Base-by-base conservation (phyloP, 2,797 vertebrate species). In the Psittacula derbiana region DNA sequence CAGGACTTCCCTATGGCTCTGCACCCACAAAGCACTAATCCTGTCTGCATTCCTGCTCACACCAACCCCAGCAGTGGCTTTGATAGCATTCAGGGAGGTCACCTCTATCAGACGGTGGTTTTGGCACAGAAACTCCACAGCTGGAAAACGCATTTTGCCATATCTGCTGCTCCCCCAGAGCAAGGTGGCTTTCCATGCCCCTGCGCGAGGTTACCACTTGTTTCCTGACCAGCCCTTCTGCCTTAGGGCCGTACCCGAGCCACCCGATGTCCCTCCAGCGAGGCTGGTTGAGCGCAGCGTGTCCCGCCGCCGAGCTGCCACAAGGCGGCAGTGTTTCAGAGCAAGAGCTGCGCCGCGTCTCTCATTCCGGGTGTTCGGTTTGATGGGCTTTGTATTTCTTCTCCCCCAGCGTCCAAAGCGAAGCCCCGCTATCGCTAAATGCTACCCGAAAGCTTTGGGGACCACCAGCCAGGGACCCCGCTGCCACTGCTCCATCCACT, bases 281-380 rank as follows among this genome's bases (percentile, higher is more conserved):
- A 70, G 36, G n/a, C 47, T 2, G 31, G 17, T 3, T 1, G 4
- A 43, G 33, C 40, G 13, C 58, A 12, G 55, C 0, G 0, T 46
- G 43, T 36, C 40, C 0, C 2, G 5, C 49, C 3, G 33, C 81
- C 12, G 62, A 85, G 57, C 79, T 44, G 87, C 86, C 95, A 90
- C 95, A 75, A 93, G 94, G 70, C 95, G 97, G 64, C 96, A 96
- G 91, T 94, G 69, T 94, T 96, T 83, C 93, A 92, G 93, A 96
- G 92, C 76, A 66, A 15, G 31, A 55, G 9, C 76, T 16, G 21
- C 3, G 0, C 30, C 0, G 4, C 2, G 1, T 33, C 73, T 46
- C 41, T 50, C 2, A 20, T 58, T 27, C 71, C 20, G 20, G 15
- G 12, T 18, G 16, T 41, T 81, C 11, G 62, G 14, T 78, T 64